These are phyloP conservation scores for Eupleurogrammus muticus DNA, from an alignment of 2,797 vertebrate species.

Conservation along the genomic window DNA sequence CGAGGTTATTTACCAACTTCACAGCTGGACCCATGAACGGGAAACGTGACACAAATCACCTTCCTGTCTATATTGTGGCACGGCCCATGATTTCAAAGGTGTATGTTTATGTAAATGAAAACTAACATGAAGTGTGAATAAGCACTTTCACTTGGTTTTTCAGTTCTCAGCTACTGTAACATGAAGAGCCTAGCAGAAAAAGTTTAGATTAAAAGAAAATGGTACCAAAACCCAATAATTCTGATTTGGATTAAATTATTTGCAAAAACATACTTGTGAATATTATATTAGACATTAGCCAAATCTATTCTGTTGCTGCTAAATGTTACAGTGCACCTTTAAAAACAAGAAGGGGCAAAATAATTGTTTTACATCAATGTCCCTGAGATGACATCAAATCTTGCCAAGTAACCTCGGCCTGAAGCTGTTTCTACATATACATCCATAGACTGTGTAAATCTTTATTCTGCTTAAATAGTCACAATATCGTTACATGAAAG, in stretches of 20 bases:
- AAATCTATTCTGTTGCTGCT: no score
- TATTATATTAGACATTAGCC: no score
- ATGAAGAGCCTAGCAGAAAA: no score
- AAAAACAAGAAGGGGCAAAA: background rate
- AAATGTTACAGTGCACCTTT: background rate
- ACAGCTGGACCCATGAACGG: background rate
- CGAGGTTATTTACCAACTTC: background rate
- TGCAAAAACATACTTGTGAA: no score
- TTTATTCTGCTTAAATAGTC: background rate
- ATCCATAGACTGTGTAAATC: background rate
- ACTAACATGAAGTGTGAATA: no score
- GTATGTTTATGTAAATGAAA: background rate
- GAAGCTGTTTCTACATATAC: conserved; percentile 3
- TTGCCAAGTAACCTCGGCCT: background rate
- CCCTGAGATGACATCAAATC: background rate
- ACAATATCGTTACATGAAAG: background rate
- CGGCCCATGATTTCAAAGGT: background rate
- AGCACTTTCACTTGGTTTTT: background rate
- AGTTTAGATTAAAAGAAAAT: no score
- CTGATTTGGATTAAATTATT: no score
- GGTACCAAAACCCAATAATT: no score
- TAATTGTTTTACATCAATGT: background rate
- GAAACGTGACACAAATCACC: background rate
- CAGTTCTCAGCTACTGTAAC: no score
- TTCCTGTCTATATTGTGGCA: background rate